Evolutionary conservation across 1,140 invertebrate species (phyloP), one percentile per base, ranked within the genome.

Genomic region (Galleria mellonella): DNA sequence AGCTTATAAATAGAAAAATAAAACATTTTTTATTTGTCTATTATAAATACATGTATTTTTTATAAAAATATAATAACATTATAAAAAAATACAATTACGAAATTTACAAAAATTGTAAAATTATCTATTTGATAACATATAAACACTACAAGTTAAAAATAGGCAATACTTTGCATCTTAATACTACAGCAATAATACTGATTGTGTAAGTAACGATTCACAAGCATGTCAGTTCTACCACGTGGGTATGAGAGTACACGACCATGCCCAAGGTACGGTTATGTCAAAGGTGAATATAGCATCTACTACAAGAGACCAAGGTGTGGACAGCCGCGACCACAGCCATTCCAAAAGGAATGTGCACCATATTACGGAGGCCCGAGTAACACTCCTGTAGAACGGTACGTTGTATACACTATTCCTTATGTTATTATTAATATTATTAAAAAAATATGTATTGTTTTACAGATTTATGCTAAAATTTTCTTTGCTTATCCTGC

Each of bases 281-380:
- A 41, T 13, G 75, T 82, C 1, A 58, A 47, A 35, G 73, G 73
- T 14, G 73, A 82, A 14, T 66, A 62, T 41, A 74, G 72, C 43
- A 55, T 82, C 10, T 82, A 73, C 48, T 64, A 82, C 50, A 78
- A 81, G 43, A 61, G 77, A 23, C 77, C 81, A 0, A 55, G 69
- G 0, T 81, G 51, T 38, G 81, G 81, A 9, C 81, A 84, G 36
- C 81, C 77, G 0, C 49, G 81, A 28, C 75, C 68, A 0, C 75
- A 84, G 33, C 79, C 79, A 0, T 81, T 73, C 41, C 67, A 65
- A 30, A 71, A 44, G 32, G 77, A 76, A 43, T 35, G 43, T 4
- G 42, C 57, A 0, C 29, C 45, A 2, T 82, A 67, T 15, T 66
- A 41, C 31, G 48, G 63, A 7, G 66, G 48, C 15, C 65, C 70